phyloP scores from a whole-genome alignment of 64 coral and sea anemone genomes.

The Stichodactyla mertensii region DNA sequence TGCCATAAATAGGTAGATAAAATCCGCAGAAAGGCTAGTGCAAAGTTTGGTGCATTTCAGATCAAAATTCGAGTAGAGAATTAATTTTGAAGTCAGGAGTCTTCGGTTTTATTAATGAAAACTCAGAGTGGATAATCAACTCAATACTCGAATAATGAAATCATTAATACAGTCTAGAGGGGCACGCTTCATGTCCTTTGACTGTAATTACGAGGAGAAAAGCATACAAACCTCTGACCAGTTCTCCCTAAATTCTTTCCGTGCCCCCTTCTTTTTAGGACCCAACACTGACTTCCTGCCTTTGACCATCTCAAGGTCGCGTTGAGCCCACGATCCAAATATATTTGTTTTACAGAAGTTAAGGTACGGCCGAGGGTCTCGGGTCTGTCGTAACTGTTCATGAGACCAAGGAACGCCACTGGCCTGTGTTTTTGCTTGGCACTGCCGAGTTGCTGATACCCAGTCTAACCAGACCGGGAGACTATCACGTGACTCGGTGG shows the following conservation, averaged over 20 bases:
- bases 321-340: slow-evolving; percentile 51
- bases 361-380: slow-evolving; percentile 23
- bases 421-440: slow-evolving; percentile 24
- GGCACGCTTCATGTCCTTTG: too few species aligned
- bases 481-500: not conserved
- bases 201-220: too few species aligned
- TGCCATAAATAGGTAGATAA: too few species aligned
- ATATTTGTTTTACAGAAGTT: slow-evolving; percentile 45
- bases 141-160: too few species aligned
- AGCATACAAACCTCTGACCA: slow-evolving; percentile 10
- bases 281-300: not conserved
- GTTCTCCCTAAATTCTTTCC: slow-evolving; percentile 19
- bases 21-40: too few species aligned
- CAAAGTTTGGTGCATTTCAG: too few species aligned
- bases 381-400: slow-evolving; percentile 24
- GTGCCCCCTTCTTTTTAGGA: not conserved
- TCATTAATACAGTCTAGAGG: too few species aligned
- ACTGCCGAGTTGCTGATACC: slow-evolving; percentile 25
- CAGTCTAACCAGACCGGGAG: slow-evolving; percentile 62
- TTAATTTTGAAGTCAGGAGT: too few species aligned
- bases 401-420: slow-evolving; percentile 45
- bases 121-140: too few species aligned
- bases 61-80: too few species aligned
- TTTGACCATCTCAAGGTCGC: slow-evolving; percentile 16
- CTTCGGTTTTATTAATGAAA: too few species aligned